Percentiles rank a stretch among this genome's conserved stretches.
phyloP scores from a whole-genome alignment of 64 coral and sea anemone species.

The Stylophora pistillata region DNA sequence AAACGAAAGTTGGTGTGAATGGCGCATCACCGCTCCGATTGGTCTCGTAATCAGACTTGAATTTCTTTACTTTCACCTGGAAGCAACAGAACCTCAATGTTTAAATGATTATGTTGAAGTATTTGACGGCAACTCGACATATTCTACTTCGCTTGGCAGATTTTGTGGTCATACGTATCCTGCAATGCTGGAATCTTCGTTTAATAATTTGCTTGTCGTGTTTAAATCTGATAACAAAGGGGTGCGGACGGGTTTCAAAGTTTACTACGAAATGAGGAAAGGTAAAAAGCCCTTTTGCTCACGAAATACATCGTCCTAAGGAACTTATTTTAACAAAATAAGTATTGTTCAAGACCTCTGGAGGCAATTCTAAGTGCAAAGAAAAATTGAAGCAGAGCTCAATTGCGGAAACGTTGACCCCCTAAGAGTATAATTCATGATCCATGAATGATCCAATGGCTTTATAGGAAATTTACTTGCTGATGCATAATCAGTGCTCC shows the following conservation, averaged over 20 bases:
- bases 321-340: neutral
- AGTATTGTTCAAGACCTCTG: neutral
- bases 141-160: conserved; percentile 10
- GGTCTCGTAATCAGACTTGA: conserved; percentile 32
- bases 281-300: neutral
- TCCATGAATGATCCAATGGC: too few species aligned
- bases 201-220: conserved; percentile 2
- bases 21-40: conserved; percentile 19
- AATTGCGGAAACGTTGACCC: too few species aligned
- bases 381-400: too few species aligned
- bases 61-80: conserved; percentile 35
- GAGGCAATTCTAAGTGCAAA: too few species aligned
- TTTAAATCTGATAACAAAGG: conserved; percentile 16
- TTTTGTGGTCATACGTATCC: conserved; percentile 32
- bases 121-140: neutral
- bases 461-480: too few species aligned
- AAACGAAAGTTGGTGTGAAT: neutral
- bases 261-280: conserved; percentile 19
- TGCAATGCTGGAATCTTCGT: conserved; percentile 1
- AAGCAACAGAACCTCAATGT: conserved; percentile 5
- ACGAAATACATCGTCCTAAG: neutral
- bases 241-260: conserved; percentile 37
- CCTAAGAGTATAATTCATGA: too few species aligned
- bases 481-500: too few species aligned
- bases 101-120: conserved; percentile 39